Base-by-base conservation (phyloP, 2,888 invertebrate species). In the Meteorus colon region DNA sequence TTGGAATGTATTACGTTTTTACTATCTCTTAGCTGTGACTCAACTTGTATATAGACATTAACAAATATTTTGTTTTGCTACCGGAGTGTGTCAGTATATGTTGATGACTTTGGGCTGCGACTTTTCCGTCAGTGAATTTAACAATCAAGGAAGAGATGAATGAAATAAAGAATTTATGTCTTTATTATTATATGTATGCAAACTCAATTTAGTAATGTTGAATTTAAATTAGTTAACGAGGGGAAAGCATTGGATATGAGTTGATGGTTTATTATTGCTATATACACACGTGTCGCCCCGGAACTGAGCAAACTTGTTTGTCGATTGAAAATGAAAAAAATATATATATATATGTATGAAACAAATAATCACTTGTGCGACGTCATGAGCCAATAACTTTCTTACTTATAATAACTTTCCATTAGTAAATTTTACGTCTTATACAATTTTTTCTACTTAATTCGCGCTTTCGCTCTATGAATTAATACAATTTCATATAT, bases 401-500 rank as follows among this genome's bases (percentile, higher is more conserved):
- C n/a, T 31, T 63, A n/a, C n/a, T 29, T 29, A 31, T 31, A 31
- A 29, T 31, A 31, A 31, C 31, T 62, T 62, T 31, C 31, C 62
- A 62, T 16, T 62, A 29, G n/a, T 62, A 31, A 62, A 29, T 62
- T 62, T 55, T 29, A 37, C 4, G 4, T 65, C 14, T 41, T 41
- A 41, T 65, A 37, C 19, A 37, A 65, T 34, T 67, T 67, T 41
- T 55, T 51, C 5, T 66, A 3, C 37, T 45, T 66, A 12, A 66
- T 48, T 55, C 65, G 45, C 24, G 29, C 41, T 67, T 31, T 67
- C 29, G 24, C 37, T 37, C 1, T 19, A 16, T n/a, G 41, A 29
- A 63, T 62, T 63, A 62, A 31, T 51, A 65, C 27, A 72, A 77
- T 65, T 31, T n/a, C 12, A 37, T 27, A 37, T 27, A 75, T 31